Conservation (phyloP, 2,888 invertebrate genomes). For the Cyaniris semiargus region DNA sequence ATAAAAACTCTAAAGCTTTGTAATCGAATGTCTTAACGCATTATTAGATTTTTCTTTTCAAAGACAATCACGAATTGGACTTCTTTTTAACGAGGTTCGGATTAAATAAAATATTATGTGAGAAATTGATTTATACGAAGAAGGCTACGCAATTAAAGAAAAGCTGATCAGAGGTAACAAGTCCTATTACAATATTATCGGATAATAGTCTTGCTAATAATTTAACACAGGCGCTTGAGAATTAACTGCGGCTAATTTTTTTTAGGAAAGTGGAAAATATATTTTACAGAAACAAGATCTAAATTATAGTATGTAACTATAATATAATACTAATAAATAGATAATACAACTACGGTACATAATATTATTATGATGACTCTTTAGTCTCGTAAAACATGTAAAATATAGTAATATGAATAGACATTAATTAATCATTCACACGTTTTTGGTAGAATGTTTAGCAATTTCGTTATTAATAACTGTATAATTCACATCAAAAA, state of each 20-base stretch:
- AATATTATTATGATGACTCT: too few species aligned
- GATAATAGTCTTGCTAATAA: not conserved
- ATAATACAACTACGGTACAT: too few species aligned
- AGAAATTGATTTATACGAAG: not conserved
- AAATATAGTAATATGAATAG: too few species aligned
- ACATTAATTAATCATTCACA: too few species aligned
- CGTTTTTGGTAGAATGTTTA: too few species aligned
- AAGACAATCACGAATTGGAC: not conserved
- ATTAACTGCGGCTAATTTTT: not conserved
- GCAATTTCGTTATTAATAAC: not conserved
- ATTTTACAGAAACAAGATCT: too few species aligned
- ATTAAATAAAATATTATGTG: not conserved
- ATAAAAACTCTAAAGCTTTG: slow-evolving; percentile 2
- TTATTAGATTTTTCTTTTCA: not conserved
- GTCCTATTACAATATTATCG: not conserved
- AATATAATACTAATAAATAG: too few species aligned
- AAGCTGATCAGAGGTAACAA: too few species aligned
- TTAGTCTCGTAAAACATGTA: too few species aligned
- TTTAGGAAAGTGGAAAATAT: too few species aligned
- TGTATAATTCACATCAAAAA: not conserved
- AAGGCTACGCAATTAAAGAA: not conserved
- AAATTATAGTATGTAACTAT: too few species aligned
- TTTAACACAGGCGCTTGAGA: not conserved
- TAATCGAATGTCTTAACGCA: slow-evolving; percentile 15
- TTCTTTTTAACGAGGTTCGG: not conserved